Percentiles rank a stretch among this genome's conserved stretches.
These are phyloP conservation scores for Zaprionus kolodkinae DNA, from an alignment of 1,140 invertebrate species.

Conservation along the genomic window DNA sequence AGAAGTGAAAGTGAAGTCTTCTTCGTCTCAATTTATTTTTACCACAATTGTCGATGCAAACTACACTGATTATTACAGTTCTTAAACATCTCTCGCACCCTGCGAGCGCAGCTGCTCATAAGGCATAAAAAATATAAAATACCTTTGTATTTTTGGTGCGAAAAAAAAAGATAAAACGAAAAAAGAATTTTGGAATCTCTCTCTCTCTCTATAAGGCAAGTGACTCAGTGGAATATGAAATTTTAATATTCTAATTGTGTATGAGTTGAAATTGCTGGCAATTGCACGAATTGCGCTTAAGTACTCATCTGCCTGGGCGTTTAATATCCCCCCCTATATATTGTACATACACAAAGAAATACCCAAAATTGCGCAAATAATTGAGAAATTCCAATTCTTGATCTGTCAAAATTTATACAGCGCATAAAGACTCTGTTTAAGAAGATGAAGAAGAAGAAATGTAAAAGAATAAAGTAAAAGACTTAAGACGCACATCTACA, in stretches of 20 bases:
- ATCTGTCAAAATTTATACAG: constrained; percentile 24
- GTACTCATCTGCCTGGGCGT: background rate
- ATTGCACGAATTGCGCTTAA: constrained; percentile 12
- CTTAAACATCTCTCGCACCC: background rate
- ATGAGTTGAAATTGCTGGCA: constrained; percentile 3
- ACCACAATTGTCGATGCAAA: background rate
- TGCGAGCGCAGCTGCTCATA: background rate
- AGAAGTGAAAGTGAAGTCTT: constrained; percentile 27
- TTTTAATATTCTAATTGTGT: constrained; percentile 1
- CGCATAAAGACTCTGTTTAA: constrained; percentile 14
- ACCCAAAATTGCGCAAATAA: constrained; percentile 46
- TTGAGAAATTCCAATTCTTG: constrained; percentile 18
- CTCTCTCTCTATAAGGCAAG: constrained; percentile 21
- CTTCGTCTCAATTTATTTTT: constrained; percentile 4
- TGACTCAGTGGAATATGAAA: constrained; percentile 22
- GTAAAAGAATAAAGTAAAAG: constrained; percentile 7
- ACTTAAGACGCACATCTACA: constrained; percentile 9
- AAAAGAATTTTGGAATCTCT: background rate
- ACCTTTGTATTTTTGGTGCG: background rate
- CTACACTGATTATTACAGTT: background rate
- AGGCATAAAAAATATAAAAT: background rate
- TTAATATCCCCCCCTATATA: background rate
- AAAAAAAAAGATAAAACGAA: background rate
- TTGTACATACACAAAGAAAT: background rate
- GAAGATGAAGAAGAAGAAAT: constrained; percentile 29